A percentile compares a stretch with the other conserved stretches of the same genome.
These are phyloP conservation scores for Anas bernieri DNA, from an alignment of 2,797 vertebrate species.

Conservation along the genomic window DNA sequence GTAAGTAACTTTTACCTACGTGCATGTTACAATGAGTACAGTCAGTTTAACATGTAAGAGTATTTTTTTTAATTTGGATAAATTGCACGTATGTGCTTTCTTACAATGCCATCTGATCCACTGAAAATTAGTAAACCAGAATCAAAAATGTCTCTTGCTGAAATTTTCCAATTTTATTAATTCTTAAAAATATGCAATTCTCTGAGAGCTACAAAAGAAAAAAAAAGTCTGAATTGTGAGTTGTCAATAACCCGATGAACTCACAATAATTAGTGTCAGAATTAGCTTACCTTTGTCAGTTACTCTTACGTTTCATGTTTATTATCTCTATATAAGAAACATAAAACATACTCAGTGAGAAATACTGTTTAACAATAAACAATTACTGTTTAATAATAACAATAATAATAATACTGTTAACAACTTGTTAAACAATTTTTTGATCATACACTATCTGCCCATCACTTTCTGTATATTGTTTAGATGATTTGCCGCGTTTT, in stretches of 20 bases:
- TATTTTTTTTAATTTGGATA: background rate
- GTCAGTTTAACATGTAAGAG: background rate
- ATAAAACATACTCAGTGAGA: background rate
- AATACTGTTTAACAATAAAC: background rate
- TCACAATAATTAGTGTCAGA: background rate
- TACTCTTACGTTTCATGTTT: fast-evolving
- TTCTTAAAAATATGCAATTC: background rate
- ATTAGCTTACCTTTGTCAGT: background rate
- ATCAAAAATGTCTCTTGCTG: background rate
- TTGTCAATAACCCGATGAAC: background rate
- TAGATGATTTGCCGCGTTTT: background rate
- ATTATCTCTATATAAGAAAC: background rate
- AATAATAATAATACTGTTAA: no score
- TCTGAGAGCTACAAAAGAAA: background rate
- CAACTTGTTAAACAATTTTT: background rate
- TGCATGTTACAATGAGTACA: background rate
- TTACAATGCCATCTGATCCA: background rate
- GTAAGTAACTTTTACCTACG: slow-evolving; percentile 84
- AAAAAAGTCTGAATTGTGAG: background rate
- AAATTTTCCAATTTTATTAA: background rate
- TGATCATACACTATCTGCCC: background rate
- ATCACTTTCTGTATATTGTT: background rate
- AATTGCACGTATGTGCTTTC: background rate
- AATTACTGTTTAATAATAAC: no score
- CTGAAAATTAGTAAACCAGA: slow-evolving; percentile 2